Evolutionary conservation across 2,888 invertebrate genomes (phyloP), one percentile per base, ranked within the genome.

Genomic region (Adelognathus sp.): DNA sequence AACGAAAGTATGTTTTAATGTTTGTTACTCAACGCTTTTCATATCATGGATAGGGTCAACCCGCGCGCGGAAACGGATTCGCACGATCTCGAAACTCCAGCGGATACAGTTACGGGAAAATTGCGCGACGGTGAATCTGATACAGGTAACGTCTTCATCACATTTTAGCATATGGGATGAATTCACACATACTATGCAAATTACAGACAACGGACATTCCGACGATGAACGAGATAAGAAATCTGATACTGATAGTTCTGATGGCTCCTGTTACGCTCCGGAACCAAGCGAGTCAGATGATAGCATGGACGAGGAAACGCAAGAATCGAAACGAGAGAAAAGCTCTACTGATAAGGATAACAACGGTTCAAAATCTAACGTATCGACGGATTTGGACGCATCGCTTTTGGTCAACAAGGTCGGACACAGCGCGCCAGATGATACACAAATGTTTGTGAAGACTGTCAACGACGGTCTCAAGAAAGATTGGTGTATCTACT

Each of bases 401-500:
- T 67, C 66, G 1, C 50, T 60, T 14, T 0, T 16, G 0, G 4
- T 63, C 0, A 70, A 76, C 11, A 46, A 46, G 54, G 46, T 70
- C n/a, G 76, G 46, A 7, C 76, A 76, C 44, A 70, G 70, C 6
- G 70, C 63, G 16, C 63, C 76, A 0, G 70, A 76, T 3, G 70
- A 76, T 27, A 44, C 11, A 0, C 11, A 31, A 1, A 76, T 70
- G 64, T 44, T 33, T 7, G 63, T 76, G 1, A 63, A 36, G 41
- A 70, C 63, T 4, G 50, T 56, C 1, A 70, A 76, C 11, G 44
- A 44, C n/a, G 70, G 70, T 4, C 27, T 33, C 1, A 80, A 72
- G 18, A 72, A 66, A 44, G 72, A 75, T 50, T 80, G 67, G 33
- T 75, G 80, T 27, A 39, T 61, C 4, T 79, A 73, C 31, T 81